These are phyloP conservation scores for Jaculus jaculus DNA, from an alignment of 2,113 vertebrate species.

Conservation along the genomic window DNA sequence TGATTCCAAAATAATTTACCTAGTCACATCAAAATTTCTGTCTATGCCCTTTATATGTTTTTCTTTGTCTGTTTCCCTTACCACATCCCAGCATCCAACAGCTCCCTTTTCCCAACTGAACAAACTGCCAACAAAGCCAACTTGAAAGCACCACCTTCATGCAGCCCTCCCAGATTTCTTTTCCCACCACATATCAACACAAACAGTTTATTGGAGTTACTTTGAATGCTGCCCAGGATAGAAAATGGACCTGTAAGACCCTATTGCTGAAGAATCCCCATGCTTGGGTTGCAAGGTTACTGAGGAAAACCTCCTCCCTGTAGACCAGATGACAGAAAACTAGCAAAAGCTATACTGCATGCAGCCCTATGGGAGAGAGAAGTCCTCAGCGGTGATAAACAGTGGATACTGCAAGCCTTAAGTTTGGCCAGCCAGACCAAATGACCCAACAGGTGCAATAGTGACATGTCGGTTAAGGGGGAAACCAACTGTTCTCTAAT, in stretches of 20 bases:
- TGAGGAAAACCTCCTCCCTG: no score
- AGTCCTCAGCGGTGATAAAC: no score
- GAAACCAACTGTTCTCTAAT: no score
- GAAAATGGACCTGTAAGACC: background rate
- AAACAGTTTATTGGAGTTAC: background rate
- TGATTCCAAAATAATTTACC: background rate
- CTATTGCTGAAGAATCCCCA: no score
- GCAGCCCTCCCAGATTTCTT: background rate
- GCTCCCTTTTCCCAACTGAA: background rate
- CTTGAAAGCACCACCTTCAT: background rate
- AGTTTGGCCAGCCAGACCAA: no score
- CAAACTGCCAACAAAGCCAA: background rate
- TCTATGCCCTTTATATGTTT: background rate
- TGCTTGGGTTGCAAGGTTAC: no score
- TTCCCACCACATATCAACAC: background rate
- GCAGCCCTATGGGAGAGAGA: no score
- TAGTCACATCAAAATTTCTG: background rate
- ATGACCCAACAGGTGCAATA: no score
- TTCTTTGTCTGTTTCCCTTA: background rate
- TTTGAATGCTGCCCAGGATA: background rate
- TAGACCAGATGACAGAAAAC: no score
- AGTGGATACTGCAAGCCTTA: no score
- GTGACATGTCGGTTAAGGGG: no score
- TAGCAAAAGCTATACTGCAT: no score
- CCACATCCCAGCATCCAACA: background rate